Conservation (phyloP, 2,113 vertebrate species). For the Hemibagrus wyckioides region DNA sequence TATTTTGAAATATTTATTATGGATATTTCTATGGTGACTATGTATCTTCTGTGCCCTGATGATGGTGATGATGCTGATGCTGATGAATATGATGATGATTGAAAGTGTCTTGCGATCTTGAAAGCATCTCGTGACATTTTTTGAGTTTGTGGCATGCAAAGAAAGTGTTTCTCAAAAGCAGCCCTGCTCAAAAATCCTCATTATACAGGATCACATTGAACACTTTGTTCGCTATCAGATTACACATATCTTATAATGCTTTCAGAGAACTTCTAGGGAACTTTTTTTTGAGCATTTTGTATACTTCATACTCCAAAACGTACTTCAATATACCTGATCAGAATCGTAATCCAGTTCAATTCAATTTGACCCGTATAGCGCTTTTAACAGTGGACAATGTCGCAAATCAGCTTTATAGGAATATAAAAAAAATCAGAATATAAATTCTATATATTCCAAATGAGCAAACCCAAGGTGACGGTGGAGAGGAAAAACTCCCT, state of each 20-base stretch:
- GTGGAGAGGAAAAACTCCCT: too few relatives aligned
- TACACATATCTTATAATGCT: neutral
- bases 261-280: neutral
- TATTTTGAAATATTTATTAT: neutral
- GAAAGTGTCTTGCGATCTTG: neutral
- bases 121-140: neutral
- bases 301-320: neutral
- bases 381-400: too few relatives aligned
- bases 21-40: neutral
- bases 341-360: too few relatives aligned
- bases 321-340: neutral
- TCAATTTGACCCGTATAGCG: too few relatives aligned
- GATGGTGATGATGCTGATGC: neutral
- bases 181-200: neutral
- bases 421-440: too few relatives aligned
- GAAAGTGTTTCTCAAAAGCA: neutral
- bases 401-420: too few relatives aligned
- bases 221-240: neutral
- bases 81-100: neutral
- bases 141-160: too few relatives aligned
- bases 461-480: too few relatives aligned
- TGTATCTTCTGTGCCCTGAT: neutral
- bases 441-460: too few relatives aligned
- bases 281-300: neutral
- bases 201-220: neutral